Percentiles rank a stretch among this genome's conserved stretches.
These are phyloP conservation scores for Drosophila repleta DNA, from an alignment of 1,140 invertebrate species.

Conservation along the genomic window DNA sequence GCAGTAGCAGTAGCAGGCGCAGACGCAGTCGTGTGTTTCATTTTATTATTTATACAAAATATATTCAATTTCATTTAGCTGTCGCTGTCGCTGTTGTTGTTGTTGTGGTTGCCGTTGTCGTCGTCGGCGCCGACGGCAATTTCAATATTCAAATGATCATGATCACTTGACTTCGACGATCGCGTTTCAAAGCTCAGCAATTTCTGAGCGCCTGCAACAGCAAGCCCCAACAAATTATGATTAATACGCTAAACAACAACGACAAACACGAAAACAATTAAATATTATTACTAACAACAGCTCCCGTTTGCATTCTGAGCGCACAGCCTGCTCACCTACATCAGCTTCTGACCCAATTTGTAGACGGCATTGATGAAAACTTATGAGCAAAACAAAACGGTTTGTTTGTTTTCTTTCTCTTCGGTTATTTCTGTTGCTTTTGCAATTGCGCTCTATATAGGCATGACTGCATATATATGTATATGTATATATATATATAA, in stretches of 20 bases:
- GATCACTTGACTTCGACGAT: constrained; percentile 41
- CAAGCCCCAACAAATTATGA: constrained; percentile 42
- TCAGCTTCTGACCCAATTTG: constrained; percentile 61
- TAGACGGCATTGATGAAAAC: constrained; percentile 42
- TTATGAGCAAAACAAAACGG: constrained; percentile 46
- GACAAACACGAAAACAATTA: constrained; percentile 18
- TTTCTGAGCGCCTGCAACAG: constrained; percentile 66
- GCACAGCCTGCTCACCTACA: constrained; percentile 8
- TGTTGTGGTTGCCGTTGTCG: constrained; percentile 22
- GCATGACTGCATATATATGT: neutral
- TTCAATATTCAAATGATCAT: constrained; percentile 77
- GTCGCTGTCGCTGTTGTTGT: constrained; percentile 23
- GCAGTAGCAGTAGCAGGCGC: constrained; percentile 29
- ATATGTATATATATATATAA: constrained; percentile 1
- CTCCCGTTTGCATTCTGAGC: constrained; percentile 52
- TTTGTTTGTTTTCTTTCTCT: constrained; percentile 43
- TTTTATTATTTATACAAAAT: constrained; percentile 75
- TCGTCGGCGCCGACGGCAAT: constrained; percentile 39
- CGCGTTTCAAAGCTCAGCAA: constrained; percentile 29
- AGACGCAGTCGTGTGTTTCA: constrained; percentile 48
- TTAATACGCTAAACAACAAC: constrained; percentile 43
- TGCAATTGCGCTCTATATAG: constrained; percentile 43
- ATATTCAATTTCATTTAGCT: constrained; percentile 77
- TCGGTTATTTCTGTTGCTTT: constrained; percentile 24
- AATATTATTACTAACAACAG: constrained; percentile 24